Evolutionary conservation across 2,888 invertebrate species (phyloP).

Genomic region (Phoenoteleia sp.): DNA sequence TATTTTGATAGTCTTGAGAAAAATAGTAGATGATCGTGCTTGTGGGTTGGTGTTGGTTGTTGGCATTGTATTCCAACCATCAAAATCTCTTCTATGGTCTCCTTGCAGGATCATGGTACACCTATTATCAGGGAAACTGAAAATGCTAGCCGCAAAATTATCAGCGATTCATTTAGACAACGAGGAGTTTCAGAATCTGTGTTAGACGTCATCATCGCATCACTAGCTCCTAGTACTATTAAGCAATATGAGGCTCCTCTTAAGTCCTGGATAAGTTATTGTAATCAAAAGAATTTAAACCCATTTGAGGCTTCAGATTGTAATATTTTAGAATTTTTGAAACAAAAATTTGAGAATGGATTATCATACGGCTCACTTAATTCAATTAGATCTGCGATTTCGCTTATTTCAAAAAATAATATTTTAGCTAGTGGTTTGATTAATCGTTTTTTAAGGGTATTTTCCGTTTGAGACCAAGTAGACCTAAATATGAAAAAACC

Average conservation of each 20-base stretch:
- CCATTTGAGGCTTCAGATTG: neutral
- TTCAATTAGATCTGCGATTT: conserved; percentile 39
- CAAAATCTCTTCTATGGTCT: neutral
- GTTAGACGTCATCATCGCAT: conserved; percentile 1
- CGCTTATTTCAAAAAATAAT: conserved; percentile 20
- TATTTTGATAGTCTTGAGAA: too few relatives aligned
- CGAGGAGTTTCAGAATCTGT: neutral
- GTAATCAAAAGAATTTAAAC: neutral
- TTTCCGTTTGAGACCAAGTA: conserved; percentile 16
- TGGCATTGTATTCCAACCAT: too few relatives aligned
- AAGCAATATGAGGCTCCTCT: conserved; percentile 60
- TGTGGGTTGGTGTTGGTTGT: too few relatives aligned
- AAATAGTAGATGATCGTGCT: too few relatives aligned
- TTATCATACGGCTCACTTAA: conserved; percentile 36
- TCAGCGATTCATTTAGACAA: neutral
- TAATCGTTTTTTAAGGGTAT: conserved; percentile 49
- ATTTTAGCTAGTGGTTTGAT: conserved; percentile 49
- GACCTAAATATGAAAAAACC: conserved; percentile 41
- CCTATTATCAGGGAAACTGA: neutral
- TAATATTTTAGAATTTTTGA: conserved; percentile 12
- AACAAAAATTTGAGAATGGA: neutral
- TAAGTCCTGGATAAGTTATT: neutral
- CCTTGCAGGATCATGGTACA: neutral
- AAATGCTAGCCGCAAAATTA: neutral
- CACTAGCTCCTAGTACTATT: conserved; percentile 52